Evolutionary conservation across 2,888 invertebrate species (phyloP).

Genomic region (Drepana falcataria): DNA sequence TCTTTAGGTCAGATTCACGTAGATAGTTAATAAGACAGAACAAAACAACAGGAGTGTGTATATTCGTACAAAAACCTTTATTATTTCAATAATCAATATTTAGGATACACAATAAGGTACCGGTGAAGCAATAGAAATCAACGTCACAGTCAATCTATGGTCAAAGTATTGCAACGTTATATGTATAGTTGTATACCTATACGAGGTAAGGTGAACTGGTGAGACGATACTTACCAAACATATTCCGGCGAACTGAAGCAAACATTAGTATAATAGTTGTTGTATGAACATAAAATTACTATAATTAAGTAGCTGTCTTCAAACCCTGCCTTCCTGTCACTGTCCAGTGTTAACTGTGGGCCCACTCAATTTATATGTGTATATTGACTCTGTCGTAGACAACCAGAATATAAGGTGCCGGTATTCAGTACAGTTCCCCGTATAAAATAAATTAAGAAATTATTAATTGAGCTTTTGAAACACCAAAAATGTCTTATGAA

Average conservation of each 20-base stretch:
- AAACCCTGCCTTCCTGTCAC: slow-evolving; percentile 33
- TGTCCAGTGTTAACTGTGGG: slow-evolving; percentile 56
- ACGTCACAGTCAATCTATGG: too few species aligned
- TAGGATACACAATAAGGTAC: too few species aligned
- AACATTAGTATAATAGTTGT: slow-evolving; percentile 10
- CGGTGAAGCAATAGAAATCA: too few species aligned
- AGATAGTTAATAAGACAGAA: too few species aligned
- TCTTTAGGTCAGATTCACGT: too few species aligned
- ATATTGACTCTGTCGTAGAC: slow-evolving; percentile 4
- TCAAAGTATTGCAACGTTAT: too few species aligned
- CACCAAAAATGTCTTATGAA: slow-evolving; percentile 70
- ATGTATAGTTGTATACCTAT: too few species aligned
- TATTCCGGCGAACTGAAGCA: slow-evolving; percentile 8
- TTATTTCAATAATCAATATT: too few species aligned
- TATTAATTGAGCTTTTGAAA: slow-evolving; percentile 52
- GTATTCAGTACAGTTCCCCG: slow-evolving; percentile 1
- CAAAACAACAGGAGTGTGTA: too few species aligned
- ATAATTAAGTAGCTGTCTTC: slow-evolving; percentile 7
- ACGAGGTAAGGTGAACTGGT: too few species aligned
- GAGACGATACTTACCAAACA: background rate
- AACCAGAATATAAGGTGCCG: slow-evolving; percentile 1
- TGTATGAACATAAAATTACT: slow-evolving; percentile 21
- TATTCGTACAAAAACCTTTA: too few species aligned
- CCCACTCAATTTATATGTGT: slow-evolving; percentile 15
- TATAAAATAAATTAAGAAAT: slow-evolving; percentile 8